These are phyloP conservation scores for Rotaria socialis DNA, from an alignment of 2,888 invertebrate species.

Conservation along the genomic window DNA sequence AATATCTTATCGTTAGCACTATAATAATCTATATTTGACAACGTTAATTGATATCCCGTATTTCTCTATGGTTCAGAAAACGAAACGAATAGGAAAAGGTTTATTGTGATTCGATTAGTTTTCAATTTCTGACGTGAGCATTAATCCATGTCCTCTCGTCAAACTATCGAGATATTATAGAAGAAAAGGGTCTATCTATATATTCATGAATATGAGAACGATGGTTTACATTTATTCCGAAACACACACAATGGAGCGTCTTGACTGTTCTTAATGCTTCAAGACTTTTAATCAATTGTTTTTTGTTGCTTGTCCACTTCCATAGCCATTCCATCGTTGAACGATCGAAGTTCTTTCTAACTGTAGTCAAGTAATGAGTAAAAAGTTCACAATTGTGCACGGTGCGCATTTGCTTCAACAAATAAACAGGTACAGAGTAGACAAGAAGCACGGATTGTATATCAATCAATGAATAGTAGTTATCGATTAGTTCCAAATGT, in stretches of 20 bases:
- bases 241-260: background rate
- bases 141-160: background rate
- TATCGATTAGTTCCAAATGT: background rate
- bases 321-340: background rate
- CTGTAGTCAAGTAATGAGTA: background rate
- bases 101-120: too few relatives aligned
- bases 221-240: background rate
- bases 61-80: too few relatives aligned
- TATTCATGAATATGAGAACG: too few relatives aligned
- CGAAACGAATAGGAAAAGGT: too few relatives aligned
- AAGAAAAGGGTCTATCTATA: too few relatives aligned
- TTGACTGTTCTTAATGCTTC: background rate
- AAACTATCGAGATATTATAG: too few relatives aligned
- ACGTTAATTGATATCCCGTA: too few relatives aligned
- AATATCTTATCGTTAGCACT: too few relatives aligned
- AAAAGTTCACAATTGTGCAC: background rate
- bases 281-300: background rate
- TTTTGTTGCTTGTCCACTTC: background rate
- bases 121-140: too few relatives aligned
- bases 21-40: too few relatives aligned
- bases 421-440: background rate
- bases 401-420: background rate
- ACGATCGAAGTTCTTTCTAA: background rate
- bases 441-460: background rate
- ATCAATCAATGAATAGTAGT: background rate